These are phyloP conservation scores for Luehdorfia chinensis DNA, from an alignment of 1,140 invertebrate genomes.

Conservation along the genomic window DNA sequence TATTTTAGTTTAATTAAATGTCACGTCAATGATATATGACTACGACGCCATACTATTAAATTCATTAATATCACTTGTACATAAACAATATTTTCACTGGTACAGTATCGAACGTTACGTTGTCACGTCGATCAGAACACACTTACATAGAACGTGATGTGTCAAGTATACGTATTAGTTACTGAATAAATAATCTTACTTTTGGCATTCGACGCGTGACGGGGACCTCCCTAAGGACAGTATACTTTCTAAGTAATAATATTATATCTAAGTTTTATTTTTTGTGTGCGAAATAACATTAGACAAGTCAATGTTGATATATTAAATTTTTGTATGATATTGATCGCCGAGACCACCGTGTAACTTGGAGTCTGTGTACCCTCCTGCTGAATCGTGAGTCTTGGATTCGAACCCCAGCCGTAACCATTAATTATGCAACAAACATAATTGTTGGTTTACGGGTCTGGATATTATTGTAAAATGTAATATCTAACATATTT, in stretches of 20 bases:
- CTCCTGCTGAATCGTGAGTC: no score
- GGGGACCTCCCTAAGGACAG: background rate
- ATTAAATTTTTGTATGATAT: no score
- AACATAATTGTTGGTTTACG: no score
- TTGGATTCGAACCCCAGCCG: no score
- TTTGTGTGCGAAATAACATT: no score
- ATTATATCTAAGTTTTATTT: no score
- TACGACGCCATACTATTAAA: background rate
- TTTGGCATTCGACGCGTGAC: slow-evolving; percentile 4
- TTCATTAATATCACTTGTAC: slow-evolving; percentile 1
- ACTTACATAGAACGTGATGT: slow-evolving; percentile 7
- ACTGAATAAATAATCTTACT: slow-evolving; percentile 14
- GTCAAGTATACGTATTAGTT: slow-evolving; percentile 11
- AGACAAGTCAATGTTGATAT: no score
- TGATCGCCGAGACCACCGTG: no score
- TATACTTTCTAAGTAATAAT: background rate
- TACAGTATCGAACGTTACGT: slow-evolving; percentile 1
- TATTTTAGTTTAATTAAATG: slow-evolving; percentile 12
- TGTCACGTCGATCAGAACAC: slow-evolving; percentile 9
- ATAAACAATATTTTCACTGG: background rate
- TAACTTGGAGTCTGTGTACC: no score
- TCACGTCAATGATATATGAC: slow-evolving; percentile 10
- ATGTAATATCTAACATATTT: no score
- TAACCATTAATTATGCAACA: no score
- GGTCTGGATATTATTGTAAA: no score